A percentile compares a stretch with the other conserved stretches of the same genome.
Conservation (phyloP, 2,113 vertebrate species). For the Salvelinus namaycush region DNA sequence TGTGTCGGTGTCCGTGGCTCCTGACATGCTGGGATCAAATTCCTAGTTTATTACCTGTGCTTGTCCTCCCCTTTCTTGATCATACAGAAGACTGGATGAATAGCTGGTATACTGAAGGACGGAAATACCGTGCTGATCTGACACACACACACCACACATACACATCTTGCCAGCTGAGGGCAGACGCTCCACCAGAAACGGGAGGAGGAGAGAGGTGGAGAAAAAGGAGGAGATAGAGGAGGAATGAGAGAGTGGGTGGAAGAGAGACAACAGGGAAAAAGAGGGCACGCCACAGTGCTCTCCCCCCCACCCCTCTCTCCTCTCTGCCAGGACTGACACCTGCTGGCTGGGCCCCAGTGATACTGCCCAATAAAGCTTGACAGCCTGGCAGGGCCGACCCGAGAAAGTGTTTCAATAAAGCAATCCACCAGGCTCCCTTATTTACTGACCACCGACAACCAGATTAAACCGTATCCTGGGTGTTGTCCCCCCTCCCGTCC, state of each 20-base stretch:
- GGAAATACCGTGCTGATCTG: not conserved
- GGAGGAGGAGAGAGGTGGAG: not conserved
- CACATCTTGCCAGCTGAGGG: not conserved
- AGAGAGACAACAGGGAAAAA: too few relatives aligned
- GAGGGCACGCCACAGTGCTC: not conserved
- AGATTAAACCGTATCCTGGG: slow-evolving; percentile 61
- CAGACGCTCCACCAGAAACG: not conserved
- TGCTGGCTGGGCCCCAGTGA: slow-evolving; percentile 67
- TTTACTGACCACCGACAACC: slow-evolving; percentile 65
- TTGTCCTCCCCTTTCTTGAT: not conserved
- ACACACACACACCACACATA: not conserved
- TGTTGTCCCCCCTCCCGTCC: slow-evolving; percentile 47
- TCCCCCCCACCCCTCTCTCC: not conserved
- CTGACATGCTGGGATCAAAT: too few relatives aligned
- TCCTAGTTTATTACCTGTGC: too few relatives aligned
- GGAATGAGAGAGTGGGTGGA: not conserved
- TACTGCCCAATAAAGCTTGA: slow-evolving; percentile 72
- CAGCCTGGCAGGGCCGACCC: slow-evolving; percentile 65
- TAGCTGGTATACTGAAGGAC: not conserved
- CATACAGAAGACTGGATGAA: not conserved
- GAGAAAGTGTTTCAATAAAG: slow-evolving; percentile 67
- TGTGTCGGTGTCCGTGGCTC: too few relatives aligned
- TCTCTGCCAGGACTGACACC: slow-evolving; percentile 62
- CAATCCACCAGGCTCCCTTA: slow-evolving; percentile 60
- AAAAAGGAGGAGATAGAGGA: not conserved